Conservation (phyloP, 2,113 vertebrate genomes). For the Lophura nycthemera region DNA sequence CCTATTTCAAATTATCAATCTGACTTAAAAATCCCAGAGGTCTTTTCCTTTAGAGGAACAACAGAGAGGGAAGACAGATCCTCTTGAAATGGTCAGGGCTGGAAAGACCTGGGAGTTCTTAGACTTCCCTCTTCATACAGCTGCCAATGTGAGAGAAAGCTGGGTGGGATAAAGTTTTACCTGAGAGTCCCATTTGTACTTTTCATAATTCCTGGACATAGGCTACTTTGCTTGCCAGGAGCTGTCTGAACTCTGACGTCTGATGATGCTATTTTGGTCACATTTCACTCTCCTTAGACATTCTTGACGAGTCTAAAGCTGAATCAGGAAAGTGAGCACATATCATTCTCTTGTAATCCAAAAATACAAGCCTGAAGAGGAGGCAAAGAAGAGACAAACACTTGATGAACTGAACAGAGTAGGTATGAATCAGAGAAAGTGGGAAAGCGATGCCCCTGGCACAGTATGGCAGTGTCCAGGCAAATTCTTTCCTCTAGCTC, state of each 20-base stretch:
- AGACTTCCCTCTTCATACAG: background rate
- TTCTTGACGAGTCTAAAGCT: background rate
- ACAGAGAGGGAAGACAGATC: constrained; percentile 13
- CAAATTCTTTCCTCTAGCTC: background rate
- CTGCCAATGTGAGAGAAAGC: constrained; percentile 1
- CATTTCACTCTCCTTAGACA: background rate
- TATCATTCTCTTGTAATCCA: background rate
- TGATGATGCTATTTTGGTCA: background rate
- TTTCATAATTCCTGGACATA: background rate
- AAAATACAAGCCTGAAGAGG: constrained; percentile 29
- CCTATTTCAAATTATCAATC: background rate
- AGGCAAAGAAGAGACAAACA: constrained; percentile 12
- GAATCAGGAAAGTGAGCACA: background rate
- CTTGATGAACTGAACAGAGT: constrained; percentile 9
- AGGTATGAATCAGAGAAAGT: constrained; percentile 14
- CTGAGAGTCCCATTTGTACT: constrained; percentile 5
- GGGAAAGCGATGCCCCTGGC: constrained; percentile 4
- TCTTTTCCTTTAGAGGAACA: constrained; percentile 18
- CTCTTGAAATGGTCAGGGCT: background rate
- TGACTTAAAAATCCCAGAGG: background rate
- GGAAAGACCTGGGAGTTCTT: background rate
- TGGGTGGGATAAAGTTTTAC: constrained; percentile 6
- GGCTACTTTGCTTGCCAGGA: background rate
- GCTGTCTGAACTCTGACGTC: constrained; percentile 3
- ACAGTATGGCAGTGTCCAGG: background rate